phyloP scores from a whole-genome alignment of 2,797 vertebrate species.

The Clarias fuscus region DNA sequence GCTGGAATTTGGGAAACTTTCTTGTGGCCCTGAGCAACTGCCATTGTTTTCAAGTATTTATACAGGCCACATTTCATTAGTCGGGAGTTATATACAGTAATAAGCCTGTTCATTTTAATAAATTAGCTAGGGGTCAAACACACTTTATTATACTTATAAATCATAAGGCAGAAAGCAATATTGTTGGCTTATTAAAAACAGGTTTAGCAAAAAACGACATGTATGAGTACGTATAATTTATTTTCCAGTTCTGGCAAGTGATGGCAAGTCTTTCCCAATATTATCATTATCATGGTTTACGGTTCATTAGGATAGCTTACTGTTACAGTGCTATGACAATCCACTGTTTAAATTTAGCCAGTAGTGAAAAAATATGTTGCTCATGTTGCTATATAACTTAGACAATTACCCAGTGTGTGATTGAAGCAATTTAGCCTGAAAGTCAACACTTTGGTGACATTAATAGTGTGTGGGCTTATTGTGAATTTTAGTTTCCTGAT shows the following conservation, averaged over 20 bases:
- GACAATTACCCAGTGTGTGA: neutral
- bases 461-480: neutral
- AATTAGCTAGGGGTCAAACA: conserved; percentile 10
- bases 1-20: neutral
- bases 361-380: neutral
- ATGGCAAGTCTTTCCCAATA: neutral
- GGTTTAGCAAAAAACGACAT: neutral
- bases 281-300: neutral
- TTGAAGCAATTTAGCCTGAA: no score
- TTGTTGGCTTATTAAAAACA: neutral
- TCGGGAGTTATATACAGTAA: neutral
- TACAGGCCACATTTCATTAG: neutral
- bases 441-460: neutral
- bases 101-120: neutral
- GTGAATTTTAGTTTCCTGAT: neutral
- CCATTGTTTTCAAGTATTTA: neutral
- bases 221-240: conserved; percentile 2
- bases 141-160: conserved; percentile 12
- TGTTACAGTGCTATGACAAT: neutral
- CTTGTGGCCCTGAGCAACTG: neutral
- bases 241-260: neutral
- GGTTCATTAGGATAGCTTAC: neutral
- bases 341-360: neutral
- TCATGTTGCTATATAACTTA: neutral
- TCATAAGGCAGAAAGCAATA: neutral